Evolutionary conservation across 2,113 vertebrate genomes (phyloP), one percentile per base, ranked within the genome.

Genomic region (Scartelaos histophorus): DNA sequence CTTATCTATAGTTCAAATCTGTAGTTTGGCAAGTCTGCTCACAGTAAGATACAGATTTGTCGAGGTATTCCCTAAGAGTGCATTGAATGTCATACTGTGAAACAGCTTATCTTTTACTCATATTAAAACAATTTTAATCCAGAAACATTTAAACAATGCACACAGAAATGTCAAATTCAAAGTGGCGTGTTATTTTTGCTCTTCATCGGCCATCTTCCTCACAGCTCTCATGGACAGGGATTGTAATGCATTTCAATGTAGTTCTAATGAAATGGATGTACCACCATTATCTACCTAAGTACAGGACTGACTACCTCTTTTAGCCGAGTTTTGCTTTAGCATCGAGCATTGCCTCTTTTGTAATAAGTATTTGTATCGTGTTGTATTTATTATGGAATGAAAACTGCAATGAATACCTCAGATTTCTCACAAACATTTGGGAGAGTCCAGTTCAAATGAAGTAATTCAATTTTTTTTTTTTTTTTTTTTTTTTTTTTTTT

Each of bases 351-450:
- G 90, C 91, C 88, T 92, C 89, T 92, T 93, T 92, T 93, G 87
- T 92, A 90, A 92, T 92, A 25, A 24, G 22, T 57, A 92, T 93
- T 93, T 93, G 90, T 92, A 92, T 92, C 88, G 87, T 93, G 91
- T 93, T 91, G 85, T 94, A 94, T 94, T 94, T 94, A 94, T 94
- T 94, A 90, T 91, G 88, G 91, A 92, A 92, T 93, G 89, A 90
- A 29, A 91, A 92, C 83, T 90, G 90, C 85, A 91, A 89, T 91
- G 89, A 93, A 92, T 91, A 94, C 93, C 93, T 94, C 93, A 93
- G 90, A 93, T 91, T 89, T 93, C 91, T 93, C 91, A 90, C 90
- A 92, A 80, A 92, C 24, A 0, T 88, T 85, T 92, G 91, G 90
- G 88, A 90, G 91, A 89, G 85, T 92, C 89, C 87, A 93, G 90